Evolutionary conservation across 1,140 invertebrate genomes (phyloP).

Genomic region (Pristionchus pacificus): DNA sequence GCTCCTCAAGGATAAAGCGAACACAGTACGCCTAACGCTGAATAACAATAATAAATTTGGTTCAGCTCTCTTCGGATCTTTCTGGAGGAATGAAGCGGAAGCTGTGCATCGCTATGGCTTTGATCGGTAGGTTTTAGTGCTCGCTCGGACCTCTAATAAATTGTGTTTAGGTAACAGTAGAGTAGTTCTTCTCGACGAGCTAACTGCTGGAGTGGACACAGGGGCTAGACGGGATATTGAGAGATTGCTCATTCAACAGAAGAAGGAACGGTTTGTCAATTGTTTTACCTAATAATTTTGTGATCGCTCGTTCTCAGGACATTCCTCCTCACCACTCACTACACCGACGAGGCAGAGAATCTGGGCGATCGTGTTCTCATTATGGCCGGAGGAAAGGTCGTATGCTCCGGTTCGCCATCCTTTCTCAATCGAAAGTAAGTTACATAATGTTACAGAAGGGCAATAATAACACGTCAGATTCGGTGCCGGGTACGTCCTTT

Average conservation of each 20-base stretch:
- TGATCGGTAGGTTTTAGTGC: slow-evolving; percentile 42
- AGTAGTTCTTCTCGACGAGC: slow-evolving; percentile 65
- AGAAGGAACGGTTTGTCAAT: slow-evolving; percentile 19
- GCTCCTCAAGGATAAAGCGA: slow-evolving; percentile 17
- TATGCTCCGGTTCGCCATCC: slow-evolving; percentile 67
- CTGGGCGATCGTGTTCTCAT: slow-evolving; percentile 68
- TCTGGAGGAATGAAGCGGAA: slow-evolving; percentile 81
- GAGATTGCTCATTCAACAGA: slow-evolving; percentile 43
- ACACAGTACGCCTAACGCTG: slow-evolving; percentile 2
- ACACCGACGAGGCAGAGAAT: slow-evolving; percentile 95
- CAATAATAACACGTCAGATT: slow-evolving; percentile 20
- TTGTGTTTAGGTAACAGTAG: slow-evolving; percentile 47
- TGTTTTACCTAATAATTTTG: neutral
- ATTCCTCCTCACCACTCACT: slow-evolving; percentile 88
- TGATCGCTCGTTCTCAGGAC: slow-evolving; percentile 54
- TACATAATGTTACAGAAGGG: slow-evolving; percentile 1
- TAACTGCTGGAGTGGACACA: slow-evolving; percentile 65
- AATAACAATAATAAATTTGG: neutral
- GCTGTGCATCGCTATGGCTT: slow-evolving; percentile 68
- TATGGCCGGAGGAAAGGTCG: slow-evolving; percentile 66
- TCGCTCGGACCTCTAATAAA: slow-evolving; percentile 1
- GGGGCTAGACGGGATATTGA: slow-evolving; percentile 62
- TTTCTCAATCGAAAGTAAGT: slow-evolving; percentile 64
- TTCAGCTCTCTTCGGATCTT: slow-evolving; percentile 54
- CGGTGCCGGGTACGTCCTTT: slow-evolving; percentile 28